Evolutionary conservation across 2,888 invertebrate genomes (phyloP).

Genomic region (Drosophila lutescens): DNA sequence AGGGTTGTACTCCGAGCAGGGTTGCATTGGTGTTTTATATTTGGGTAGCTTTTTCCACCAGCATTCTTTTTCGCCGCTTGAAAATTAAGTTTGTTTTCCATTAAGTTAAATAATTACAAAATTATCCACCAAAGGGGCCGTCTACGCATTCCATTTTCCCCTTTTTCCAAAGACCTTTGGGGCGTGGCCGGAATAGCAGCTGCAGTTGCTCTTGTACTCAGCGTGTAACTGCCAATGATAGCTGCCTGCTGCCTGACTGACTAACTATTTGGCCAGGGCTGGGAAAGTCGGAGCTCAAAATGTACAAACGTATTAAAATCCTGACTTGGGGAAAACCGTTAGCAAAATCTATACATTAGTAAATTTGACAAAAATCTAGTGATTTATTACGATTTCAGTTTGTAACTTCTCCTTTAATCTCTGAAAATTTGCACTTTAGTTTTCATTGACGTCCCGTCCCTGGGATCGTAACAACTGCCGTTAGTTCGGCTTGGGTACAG

Average conservation of each 20-base stretch:
- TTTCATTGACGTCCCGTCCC: constrained; percentile 20
- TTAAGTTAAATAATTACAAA: constrained; percentile 80
- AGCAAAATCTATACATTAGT: no score
- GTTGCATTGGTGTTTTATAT: not conserved
- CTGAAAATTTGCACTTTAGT: no score
- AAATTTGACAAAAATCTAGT: no score
- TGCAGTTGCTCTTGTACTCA: constrained; percentile 58
- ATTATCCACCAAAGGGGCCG: constrained; percentile 71
- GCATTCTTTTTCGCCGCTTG: constrained; percentile 59
- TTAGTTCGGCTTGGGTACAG: constrained; percentile 44
- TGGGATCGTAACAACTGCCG: constrained; percentile 38
- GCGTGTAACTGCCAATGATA: constrained; percentile 71
- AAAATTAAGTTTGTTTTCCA: constrained; percentile 80
- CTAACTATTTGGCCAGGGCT: constrained; percentile 60
- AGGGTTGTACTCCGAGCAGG: constrained; percentile 30
- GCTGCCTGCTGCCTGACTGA: constrained; percentile 61
- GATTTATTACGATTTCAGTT: no score
- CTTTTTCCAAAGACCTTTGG: constrained; percentile 12
- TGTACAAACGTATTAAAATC: not conserved
- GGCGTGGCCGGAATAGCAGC: constrained; percentile 58
- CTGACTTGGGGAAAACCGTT: not conserved
- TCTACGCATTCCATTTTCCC: constrained; percentile 12
- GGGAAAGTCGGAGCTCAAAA: not conserved
- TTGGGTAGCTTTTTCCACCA: constrained; percentile 27
- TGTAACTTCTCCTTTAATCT: no score